These are phyloP conservation scores for Drosophila rellima DNA, from an alignment of 2,888 invertebrate species.

Conservation along the genomic window DNA sequence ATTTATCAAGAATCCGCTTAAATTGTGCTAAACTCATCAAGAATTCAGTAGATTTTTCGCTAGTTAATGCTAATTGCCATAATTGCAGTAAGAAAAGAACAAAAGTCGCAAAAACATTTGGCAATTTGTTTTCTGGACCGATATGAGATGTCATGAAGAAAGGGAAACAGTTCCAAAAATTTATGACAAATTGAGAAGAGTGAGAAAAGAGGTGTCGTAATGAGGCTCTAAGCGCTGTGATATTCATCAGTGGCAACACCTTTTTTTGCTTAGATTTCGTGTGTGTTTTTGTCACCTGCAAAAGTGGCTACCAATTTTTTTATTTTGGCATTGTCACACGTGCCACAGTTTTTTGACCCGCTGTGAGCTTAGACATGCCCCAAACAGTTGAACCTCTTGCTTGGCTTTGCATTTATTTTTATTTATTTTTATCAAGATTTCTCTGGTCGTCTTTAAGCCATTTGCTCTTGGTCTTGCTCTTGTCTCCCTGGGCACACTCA, in stretches of 20 bases:
- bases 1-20: slow-evolving; percentile 26
- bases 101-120: slow-evolving; percentile 6
- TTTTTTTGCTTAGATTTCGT: slow-evolving; percentile 32
- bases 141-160: neutral
- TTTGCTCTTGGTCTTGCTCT: slow-evolving; percentile 22
- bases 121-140: neutral
- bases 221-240: slow-evolving; percentile 54
- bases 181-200: slow-evolving; percentile 24
- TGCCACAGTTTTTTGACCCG: slow-evolving; percentile 60
- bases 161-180: slow-evolving; percentile 1
- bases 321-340: slow-evolving; percentile 27
- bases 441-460: slow-evolving; percentile 38
- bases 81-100: slow-evolving; percentile 24
- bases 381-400: slow-evolving; percentile 10
- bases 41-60: slow-evolving; percentile 10
- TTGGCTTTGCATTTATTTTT: slow-evolving; percentile 37
- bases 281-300: slow-evolving; percentile 39
- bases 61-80: slow-evolving; percentile 44
- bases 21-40: slow-evolving; percentile 32
- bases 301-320: slow-evolving; percentile 24
- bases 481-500: slow-evolving; percentile 27
- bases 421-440: slow-evolving; percentile 49
- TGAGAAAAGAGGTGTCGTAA: slow-evolving; percentile 56
- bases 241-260: slow-evolving; percentile 50
- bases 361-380: slow-evolving; percentile 39